Conservation (phyloP, 1,140 invertebrate species). For the Triops longicaudatus region DNA sequence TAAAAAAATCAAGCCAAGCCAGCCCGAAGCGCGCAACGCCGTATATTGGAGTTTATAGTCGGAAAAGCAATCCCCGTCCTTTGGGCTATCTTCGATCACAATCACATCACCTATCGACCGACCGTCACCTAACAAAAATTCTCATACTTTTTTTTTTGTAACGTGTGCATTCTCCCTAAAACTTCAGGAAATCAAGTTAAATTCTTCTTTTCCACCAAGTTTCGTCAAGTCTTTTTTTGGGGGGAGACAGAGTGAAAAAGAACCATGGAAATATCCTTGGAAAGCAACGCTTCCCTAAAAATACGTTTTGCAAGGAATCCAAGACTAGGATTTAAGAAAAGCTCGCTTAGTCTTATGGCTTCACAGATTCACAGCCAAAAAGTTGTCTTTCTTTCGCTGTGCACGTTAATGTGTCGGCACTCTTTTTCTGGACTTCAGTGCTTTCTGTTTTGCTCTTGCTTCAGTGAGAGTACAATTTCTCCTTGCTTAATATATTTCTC, state of each 20-base stretch:
- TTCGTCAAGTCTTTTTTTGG: not conserved
- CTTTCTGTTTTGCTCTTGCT: no score
- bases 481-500: no score
- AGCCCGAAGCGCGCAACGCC: not conserved
- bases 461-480: no score
- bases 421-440: no score
- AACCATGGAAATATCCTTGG: not conserved
- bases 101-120: constrained; percentile 10
- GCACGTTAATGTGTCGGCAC: not conserved
- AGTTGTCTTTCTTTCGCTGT: not conserved
- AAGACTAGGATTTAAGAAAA: not conserved
- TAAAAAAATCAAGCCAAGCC: not conserved
- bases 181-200: constrained; percentile 6
- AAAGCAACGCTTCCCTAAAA: not conserved
- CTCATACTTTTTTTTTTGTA: not conserved
- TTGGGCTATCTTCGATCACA: constrained; percentile 1
- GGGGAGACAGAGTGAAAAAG: not conserved
- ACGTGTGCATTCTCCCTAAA: not conserved
- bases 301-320: constrained; percentile 3
- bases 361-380: not conserved
- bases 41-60: constrained; percentile 7
- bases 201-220: not conserved
- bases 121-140: not conserved
- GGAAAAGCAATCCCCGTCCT: not conserved
- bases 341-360: constrained; percentile 1